phyloP scores from a whole-genome alignment of 2,888 invertebrate genomes.

The Philopedon plagiatum region DNA sequence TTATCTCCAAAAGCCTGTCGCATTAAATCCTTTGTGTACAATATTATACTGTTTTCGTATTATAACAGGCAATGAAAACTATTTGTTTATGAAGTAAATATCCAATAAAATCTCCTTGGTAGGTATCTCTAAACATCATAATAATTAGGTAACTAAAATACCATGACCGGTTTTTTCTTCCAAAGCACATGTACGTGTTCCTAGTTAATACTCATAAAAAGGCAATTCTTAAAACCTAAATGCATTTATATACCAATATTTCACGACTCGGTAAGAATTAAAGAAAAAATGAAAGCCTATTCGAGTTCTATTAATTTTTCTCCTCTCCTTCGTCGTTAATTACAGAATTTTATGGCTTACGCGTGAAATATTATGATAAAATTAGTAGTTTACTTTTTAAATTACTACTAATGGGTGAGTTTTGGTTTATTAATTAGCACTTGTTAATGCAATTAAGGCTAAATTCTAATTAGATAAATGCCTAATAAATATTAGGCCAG shows the following conservation, averaged over 20 bases:
- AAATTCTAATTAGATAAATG: not conserved
- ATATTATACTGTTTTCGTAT: too few species aligned
- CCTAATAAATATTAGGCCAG: not conserved
- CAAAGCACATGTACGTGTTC: not conserved
- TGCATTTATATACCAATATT: slow-evolving; percentile 1
- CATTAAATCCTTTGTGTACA: too few species aligned
- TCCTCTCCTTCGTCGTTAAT: not conserved
- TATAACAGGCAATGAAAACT: too few species aligned
- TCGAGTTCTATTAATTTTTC: slow-evolving; percentile 1
- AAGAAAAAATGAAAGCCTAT: not conserved
- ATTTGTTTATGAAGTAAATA: too few species aligned
- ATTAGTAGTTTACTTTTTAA: slow-evolving; percentile 10
- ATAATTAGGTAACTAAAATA: not conserved
- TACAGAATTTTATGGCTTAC: not conserved
- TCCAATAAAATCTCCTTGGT: too few species aligned
- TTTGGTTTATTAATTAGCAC: not conserved
- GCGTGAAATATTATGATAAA: slow-evolving; percentile 13
- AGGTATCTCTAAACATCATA: too few species aligned
- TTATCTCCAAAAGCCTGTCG: too few species aligned
- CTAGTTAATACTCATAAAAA: not conserved
- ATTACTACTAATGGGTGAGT: not conserved
- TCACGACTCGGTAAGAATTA: not conserved
- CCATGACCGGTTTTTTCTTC: not conserved
- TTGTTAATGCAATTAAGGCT: not conserved
- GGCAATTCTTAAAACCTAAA: not conserved